Evolutionary conservation across 2,888 invertebrate species (phyloP), one percentile per base, ranked within the genome.

Genomic region (Heteropelma amictum): DNA sequence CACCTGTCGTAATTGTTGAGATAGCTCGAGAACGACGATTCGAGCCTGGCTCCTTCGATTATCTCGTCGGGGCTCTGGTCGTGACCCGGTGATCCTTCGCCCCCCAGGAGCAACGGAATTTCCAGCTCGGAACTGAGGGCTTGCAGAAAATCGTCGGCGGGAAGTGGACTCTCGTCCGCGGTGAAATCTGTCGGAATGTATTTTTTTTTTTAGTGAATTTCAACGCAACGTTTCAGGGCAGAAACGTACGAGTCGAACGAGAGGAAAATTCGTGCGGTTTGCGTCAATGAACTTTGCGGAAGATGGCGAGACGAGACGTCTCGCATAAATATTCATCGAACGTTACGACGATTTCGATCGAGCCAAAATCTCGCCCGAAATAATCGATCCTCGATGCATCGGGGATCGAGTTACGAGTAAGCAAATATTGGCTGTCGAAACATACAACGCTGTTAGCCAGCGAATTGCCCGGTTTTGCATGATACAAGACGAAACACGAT

Each of bases 111-210:
- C 26, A 83, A 65, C 2, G 87, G 84, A 35, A 87, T 85, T 35
- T 86, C 86, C 49, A 87, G 73, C 58, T 84, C 86, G 0, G 85
- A 83, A 70, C 86, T 86, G 33, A 86, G 77, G 8, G 84, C 82
- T 77, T 87, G 84, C 40, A 87, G 82, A 53, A 87, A 84, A 63
- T 87, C 85, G 64, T 87, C 87, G 2, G 82, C 78, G 1, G 84
- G 80, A 49, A 86, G 69, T 14, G 80, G 76, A 58, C 78, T 79
- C 33, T 84, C 83, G 0, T 80, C 78, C 42, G 83, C 85, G 86
- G 76, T 0, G 0, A 7, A 33, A 14, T 38, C 23, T 61, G 8
- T 40, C 21, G 8, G 14, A 28, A 5, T 51, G 40, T 38, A 3
- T 0, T 30, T 30, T 47, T 58, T 56, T 69, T 56, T 51, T 19